Conservation (phyloP, 2,113 vertebrate genomes). For the Cyprinodon tularosa region DNA sequence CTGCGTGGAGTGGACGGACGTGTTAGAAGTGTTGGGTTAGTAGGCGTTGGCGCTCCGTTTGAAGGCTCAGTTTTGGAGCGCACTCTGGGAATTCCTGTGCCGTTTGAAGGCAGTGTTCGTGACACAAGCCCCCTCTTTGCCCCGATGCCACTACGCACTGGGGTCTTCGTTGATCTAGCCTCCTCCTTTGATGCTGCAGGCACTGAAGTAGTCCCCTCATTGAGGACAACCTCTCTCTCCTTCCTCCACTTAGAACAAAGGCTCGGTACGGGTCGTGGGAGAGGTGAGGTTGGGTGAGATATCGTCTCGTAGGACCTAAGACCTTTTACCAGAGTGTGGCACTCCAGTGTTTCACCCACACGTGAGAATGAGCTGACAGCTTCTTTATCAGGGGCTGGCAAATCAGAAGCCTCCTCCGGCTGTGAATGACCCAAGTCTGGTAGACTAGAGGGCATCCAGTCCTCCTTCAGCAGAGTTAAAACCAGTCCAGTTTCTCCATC, state of each 20-base stretch:
- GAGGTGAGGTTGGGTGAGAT: conserved; percentile 64
- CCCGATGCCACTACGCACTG: conserved; percentile 62
- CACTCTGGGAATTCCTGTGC: conserved; percentile 63
- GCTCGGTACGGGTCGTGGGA: conserved; percentile 70
- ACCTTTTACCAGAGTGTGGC: conserved; percentile 81
- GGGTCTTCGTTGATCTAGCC: conserved; percentile 47
- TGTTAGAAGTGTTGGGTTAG: conserved; percentile 40
- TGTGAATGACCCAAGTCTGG: conserved; percentile 60
- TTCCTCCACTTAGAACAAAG: conserved; percentile 84
- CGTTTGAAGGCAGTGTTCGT: conserved; percentile 49
- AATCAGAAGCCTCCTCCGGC: conserved; percentile 55
- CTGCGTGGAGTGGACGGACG: conserved; percentile 52
- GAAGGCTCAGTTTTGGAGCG: conserved; percentile 69
- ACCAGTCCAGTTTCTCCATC: conserved; percentile 29
- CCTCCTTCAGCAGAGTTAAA: conserved; percentile 40
- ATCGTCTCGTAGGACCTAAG: conserved; percentile 77
- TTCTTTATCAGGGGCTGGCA: conserved; percentile 51
- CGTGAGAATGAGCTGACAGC: conserved; percentile 51
- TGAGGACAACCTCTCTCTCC: conserved; percentile 70
- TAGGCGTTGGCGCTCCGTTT: conserved; percentile 10
- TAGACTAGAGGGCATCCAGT: conserved; percentile 57
- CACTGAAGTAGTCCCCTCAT: conserved; percentile 35
- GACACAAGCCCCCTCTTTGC: conserved; percentile 71
- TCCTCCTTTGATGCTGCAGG: conserved; percentile 65
- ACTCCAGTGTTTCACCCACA: conserved; percentile 79